Evolutionary conservation across 2,888 invertebrate genomes (phyloP).

Genomic region (Tryphoninae sp.): DNA sequence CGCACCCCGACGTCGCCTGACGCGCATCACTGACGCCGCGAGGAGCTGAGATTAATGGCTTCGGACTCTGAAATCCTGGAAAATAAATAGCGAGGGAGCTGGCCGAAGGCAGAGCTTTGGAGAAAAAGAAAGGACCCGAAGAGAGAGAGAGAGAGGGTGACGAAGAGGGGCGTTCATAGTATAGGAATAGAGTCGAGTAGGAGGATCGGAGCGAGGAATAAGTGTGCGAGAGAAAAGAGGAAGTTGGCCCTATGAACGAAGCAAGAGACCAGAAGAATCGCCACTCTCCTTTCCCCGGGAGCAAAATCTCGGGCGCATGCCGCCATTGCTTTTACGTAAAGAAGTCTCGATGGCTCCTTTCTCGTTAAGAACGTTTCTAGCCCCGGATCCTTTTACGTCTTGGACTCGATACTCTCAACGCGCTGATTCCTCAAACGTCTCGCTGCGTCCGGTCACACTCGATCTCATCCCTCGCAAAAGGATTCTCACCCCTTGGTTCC

Average conservation of each 20-base stretch:
- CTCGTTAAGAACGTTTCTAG: slow-evolving; percentile 24
- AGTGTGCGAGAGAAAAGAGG: slow-evolving; percentile 40
- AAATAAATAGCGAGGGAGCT: slow-evolving; percentile 79
- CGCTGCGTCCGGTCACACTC: too few relatives aligned
- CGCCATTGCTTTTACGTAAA: slow-evolving; percentile 44
- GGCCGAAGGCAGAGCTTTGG: slow-evolving; percentile 66
- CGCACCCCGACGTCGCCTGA: slow-evolving; percentile 79
- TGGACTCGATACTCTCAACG: slow-evolving; percentile 14
- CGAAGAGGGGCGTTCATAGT: slow-evolving; percentile 62
- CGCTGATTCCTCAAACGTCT: neutral
- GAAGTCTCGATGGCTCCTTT: slow-evolving; percentile 37
- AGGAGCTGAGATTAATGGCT: slow-evolving; percentile 79
- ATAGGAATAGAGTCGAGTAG: slow-evolving; percentile 67
- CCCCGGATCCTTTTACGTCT: neutral
- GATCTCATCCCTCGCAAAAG: too few relatives aligned
- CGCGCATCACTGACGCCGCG: slow-evolving; percentile 80
- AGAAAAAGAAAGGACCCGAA: slow-evolving; percentile 34
- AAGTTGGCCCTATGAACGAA: slow-evolving; percentile 40
- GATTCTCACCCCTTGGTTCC: too few relatives aligned
- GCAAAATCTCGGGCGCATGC: slow-evolving; percentile 14
- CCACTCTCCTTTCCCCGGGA: slow-evolving; percentile 33
- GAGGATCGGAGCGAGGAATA: slow-evolving; percentile 33
- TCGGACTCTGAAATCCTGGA: slow-evolving; percentile 81
- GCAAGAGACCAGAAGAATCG: slow-evolving; percentile 41
- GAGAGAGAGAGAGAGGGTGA: slow-evolving; percentile 47